Base-by-base conservation (phyloP, 2,797 vertebrate species). In the Australoheros facetus region DNA sequence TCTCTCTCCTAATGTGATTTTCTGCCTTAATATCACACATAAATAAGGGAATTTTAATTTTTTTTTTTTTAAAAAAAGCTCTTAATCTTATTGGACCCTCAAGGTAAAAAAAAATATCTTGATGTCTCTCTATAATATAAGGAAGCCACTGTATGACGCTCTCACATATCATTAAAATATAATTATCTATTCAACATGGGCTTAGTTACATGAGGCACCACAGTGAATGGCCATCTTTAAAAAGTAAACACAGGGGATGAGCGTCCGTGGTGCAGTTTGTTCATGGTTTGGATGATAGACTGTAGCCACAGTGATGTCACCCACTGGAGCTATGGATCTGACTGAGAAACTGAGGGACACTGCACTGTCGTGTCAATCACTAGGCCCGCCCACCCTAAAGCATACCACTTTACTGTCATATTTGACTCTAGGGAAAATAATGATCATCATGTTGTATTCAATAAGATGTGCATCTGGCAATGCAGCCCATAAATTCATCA, bases 1-100 rank as follows among this genome's bases (percentile, higher is more conserved):
- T 88, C 76, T 73, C 51, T 82, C 71, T 45, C 80, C 70, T 89
- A 75, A 91, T 84, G 76, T 87, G 79, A 88, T 88, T 91, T 90
- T 72, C 57, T 75, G 54, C 70, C 56, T 81, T 79, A 74, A 85
- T 89, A 87, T 92, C 79, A 72, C 69, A 81, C 57, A 89, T 77
- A 80, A 92, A 89, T 86, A 71, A 82, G 70, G 48, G 85, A 85
- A 80, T 74, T 51, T 88, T 87, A 57, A 66, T 59, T 75, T 82
- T 71, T 30, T 32, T 32, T 32, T 32, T 32, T 32, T 30, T 2
- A 34, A 34, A 79, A 87, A 82, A 28, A 85, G 73, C 53, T 75
- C 39, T 77, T 32, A 21, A 71, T 81, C 26, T 84, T 83, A 64
- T 62, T 84, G 72, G 64, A 83, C 56, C 77, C 79, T 69, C 45